Conservation (phyloP, 2,888 invertebrate genomes). For the Chironomus riparius region DNA sequence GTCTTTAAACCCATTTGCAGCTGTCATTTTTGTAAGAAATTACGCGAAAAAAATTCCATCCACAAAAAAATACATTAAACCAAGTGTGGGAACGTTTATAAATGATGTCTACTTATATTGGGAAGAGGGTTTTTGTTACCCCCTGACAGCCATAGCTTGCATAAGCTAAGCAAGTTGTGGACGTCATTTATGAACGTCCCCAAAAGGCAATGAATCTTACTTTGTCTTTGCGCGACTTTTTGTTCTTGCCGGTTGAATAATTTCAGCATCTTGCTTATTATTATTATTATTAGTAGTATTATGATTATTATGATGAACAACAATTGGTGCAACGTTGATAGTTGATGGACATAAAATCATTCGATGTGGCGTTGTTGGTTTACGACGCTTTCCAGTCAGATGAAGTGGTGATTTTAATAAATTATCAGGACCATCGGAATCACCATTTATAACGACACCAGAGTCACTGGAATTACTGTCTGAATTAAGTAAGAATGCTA, state of each 20-base stretch:
- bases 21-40: too few relatives aligned
- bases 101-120: too few relatives aligned
- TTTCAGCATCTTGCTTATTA: background rate
- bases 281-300: background rate
- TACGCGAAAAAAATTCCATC: too few relatives aligned
- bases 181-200: too few relatives aligned
- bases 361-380: constrained; percentile 51
- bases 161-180: too few relatives aligned
- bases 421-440: background rate
- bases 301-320: background rate
- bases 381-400: constrained; percentile 34
- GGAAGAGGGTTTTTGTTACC: too few relatives aligned
- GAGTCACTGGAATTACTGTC: constrained; percentile 43
- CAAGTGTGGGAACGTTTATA: too few relatives aligned
- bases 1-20: too few relatives aligned
- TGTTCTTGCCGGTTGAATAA: constrained; percentile 5
- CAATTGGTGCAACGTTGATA: constrained; percentile 33
- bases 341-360: constrained; percentile 44
- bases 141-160: too few relatives aligned
- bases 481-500: constrained; percentile 35
- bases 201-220: constrained; percentile 20
- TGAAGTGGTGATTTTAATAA: constrained; percentile 10
- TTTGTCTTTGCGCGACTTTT: constrained; percentile 28
- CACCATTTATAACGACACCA: constrained; percentile 37
- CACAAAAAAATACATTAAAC: too few relatives aligned